phyloP scores from a whole-genome alignment of 2,797 vertebrate genomes.

The Rhinatrema bivittatum region DNA sequence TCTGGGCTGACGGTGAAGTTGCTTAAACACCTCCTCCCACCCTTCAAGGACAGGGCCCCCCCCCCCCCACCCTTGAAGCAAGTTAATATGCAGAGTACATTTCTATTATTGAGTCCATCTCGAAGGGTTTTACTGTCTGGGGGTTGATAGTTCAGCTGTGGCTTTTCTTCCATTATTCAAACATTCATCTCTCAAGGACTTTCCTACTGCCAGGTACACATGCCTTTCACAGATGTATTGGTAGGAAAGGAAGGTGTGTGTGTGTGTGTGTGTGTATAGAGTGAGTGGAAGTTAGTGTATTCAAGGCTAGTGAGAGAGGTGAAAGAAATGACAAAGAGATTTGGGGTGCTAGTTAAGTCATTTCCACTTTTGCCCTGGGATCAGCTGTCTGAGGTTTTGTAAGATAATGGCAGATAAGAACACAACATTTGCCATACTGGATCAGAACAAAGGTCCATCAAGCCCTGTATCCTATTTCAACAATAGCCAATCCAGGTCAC shows the following conservation, averaged over 20 bases:
- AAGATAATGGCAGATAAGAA: too few species aligned
- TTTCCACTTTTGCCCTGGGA: too few species aligned
- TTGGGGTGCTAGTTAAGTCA: too few species aligned
- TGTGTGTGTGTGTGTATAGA: not conserved
- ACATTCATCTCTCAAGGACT: slow-evolving; percentile 26
- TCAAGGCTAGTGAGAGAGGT: too few species aligned
- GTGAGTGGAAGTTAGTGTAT: too few species aligned
- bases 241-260: too few species aligned
- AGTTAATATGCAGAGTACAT: slow-evolving; percentile 10
- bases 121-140: slow-evolving; percentile 15
- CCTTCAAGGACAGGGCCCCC: slow-evolving; percentile 23
- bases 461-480: too few species aligned
- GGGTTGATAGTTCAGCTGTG: slow-evolving; percentile 9
- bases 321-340: too few species aligned
- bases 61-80: not conserved
- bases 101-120: slow-evolving; percentile 20
- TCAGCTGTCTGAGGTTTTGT: too few species aligned
- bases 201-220: slow-evolving; percentile 6
- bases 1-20: not conserved
- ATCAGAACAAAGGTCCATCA: too few species aligned
- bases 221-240: not conserved
- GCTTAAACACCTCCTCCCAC: not conserved
- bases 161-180: slow-evolving; percentile 19
- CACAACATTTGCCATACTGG: too few species aligned
- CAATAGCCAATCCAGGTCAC: too few species aligned